phyloP scores from a whole-genome alignment of 2,888 invertebrate genomes.

The Lucinisca nassula region DNA sequence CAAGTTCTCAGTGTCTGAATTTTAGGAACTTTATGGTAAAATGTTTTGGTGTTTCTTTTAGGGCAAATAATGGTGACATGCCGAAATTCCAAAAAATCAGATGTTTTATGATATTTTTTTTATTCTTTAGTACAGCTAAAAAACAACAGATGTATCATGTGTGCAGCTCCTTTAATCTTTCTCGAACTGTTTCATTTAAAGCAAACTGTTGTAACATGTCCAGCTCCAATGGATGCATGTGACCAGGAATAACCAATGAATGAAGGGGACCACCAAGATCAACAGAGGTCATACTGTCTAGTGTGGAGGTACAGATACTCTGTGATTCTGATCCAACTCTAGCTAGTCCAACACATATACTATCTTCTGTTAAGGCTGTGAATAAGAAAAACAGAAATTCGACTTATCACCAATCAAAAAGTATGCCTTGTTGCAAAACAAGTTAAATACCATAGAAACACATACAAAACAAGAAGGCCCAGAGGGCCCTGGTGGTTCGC shows the following conservation, averaged over 20 bases:
- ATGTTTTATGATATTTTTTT: too few species aligned
- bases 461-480: too few species aligned
- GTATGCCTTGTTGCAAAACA: too few species aligned
- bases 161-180: conserved; percentile 61
- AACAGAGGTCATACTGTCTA: conserved; percentile 93
- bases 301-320: conserved; percentile 92
- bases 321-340: conserved; percentile 95
- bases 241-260: conserved; percentile 96
- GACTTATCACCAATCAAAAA: too few species aligned
- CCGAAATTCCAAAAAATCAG: too few species aligned
- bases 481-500: too few species aligned
- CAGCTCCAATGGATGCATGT: conserved; percentile 96
- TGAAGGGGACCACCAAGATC: conserved; percentile 97
- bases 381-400: neutral
- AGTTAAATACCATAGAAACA: too few species aligned
- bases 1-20: too few species aligned
- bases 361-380: conserved; percentile 89
- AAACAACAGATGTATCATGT: conserved; percentile 20
- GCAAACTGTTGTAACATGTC: conserved; percentile 92
- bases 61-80: too few species aligned
- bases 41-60: too few species aligned
- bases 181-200: conserved; percentile 70
- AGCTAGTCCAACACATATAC: conserved; percentile 95
- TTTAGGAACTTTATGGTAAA: too few species aligned
- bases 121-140: too few species aligned